A percentile compares a stretch with the other conserved stretches of the same genome.
Conservation (phyloP, 2,113 vertebrate species). For the Pomatorhinus ruficollis region DNA sequence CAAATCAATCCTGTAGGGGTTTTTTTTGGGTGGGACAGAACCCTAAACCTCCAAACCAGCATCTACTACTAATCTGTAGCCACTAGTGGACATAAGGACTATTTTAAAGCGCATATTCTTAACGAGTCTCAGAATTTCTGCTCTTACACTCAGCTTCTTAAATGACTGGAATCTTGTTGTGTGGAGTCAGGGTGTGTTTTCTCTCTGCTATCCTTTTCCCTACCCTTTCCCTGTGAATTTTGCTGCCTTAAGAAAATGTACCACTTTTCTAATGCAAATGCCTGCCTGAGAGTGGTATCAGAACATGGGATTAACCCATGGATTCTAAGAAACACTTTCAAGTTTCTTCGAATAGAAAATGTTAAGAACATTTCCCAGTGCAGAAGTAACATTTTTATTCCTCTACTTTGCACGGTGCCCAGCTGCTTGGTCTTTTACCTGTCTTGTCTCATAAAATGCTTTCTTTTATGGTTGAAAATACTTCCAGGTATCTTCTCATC, state of each 20-base stretch:
- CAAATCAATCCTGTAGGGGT: background rate
- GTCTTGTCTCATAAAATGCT: background rate
- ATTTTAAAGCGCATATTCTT: rapidly evolving
- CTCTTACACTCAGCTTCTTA: background rate
- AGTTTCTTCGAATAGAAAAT: background rate
- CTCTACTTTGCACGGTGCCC: background rate
- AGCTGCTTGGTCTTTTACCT: background rate
- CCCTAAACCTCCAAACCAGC: background rate
- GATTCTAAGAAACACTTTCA: background rate
- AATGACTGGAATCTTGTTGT: background rate
- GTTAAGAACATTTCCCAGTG: background rate
- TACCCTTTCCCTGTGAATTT: background rate
- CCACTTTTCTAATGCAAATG: background rate
- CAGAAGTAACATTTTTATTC: background rate
- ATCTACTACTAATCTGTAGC: background rate
- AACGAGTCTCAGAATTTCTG: background rate
- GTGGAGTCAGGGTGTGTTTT: background rate
- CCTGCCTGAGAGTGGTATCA: background rate
- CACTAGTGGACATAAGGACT: background rate
- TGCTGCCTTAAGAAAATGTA: background rate
- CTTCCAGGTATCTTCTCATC: background rate
- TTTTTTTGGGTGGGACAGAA: background rate
- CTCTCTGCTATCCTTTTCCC: background rate
- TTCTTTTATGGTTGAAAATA: background rate
- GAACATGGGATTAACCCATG: background rate